Conservation (phyloP, 2,888 invertebrate genomes). For the Leptarthrus brevirostris region DNA sequence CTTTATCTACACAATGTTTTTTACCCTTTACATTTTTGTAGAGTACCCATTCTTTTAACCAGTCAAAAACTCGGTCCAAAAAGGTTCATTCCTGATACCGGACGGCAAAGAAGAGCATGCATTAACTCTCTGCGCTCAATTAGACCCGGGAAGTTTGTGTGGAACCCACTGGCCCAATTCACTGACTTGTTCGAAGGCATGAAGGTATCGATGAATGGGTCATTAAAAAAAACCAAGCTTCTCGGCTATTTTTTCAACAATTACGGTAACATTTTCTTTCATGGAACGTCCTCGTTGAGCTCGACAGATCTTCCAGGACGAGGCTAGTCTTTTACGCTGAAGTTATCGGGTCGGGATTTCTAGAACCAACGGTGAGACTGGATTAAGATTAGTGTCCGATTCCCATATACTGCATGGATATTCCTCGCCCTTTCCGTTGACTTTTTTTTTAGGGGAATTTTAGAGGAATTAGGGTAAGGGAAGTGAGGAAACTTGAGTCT, state of each 20-base stretch:
- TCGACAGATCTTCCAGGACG: neutral
- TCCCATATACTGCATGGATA: too few relatives aligned
- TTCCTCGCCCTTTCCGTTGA: too few relatives aligned
- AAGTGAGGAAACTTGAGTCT: too few relatives aligned
- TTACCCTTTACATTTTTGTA: neutral
- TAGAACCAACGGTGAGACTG: neutral
- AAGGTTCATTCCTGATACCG: neutral
- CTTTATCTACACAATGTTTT: neutral
- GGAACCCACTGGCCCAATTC: neutral
- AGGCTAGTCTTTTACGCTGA: neutral
- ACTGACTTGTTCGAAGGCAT: neutral
- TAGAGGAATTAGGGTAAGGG: too few relatives aligned
- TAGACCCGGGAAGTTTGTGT: neutral
- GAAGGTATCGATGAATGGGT: neutral
- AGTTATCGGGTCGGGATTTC: neutral
- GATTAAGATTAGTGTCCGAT: too few relatives aligned
- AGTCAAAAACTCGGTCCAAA: neutral
- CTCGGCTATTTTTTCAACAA: neutral
- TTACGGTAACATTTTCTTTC: neutral
- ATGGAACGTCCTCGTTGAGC: neutral
- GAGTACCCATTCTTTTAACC: neutral
- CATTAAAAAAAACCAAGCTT: neutral
- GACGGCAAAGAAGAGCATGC: neutral
- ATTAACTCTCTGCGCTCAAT: neutral
- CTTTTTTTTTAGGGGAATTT: too few relatives aligned